Conservation (phyloP, 2,888 invertebrate genomes). For the Ecliptopera silaceata region DNA sequence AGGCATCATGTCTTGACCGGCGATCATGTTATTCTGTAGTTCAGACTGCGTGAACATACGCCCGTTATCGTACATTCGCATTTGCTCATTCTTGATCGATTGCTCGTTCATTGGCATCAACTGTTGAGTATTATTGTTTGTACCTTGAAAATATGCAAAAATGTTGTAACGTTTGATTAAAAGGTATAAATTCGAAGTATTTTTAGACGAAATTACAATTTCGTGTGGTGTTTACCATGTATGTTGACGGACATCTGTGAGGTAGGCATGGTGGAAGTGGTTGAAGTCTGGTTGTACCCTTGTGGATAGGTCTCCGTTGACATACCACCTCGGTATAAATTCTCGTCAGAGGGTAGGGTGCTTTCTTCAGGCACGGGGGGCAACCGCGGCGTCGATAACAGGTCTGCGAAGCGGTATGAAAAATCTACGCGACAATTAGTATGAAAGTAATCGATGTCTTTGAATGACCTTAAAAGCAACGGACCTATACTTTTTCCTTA, state of each 20-base stretch:
- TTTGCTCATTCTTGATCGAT: slow-evolving; percentile 67
- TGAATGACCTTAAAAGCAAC: no score
- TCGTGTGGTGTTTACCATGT: no score
- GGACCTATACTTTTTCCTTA: no score
- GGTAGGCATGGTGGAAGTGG: slow-evolving; percentile 67
- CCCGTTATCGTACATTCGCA: slow-evolving; percentile 68
- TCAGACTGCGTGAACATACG: slow-evolving; percentile 65
- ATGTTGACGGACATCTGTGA: slow-evolving; percentile 68
- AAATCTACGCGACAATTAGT: slow-evolving; percentile 18
- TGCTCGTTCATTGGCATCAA: slow-evolving; percentile 68
- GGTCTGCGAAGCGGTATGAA: slow-evolving; percentile 50
- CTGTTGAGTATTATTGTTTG: slow-evolving; percentile 68
- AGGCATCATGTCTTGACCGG: slow-evolving; percentile 61
- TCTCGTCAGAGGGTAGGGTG: slow-evolving; percentile 74
- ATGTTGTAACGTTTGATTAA: slow-evolving; percentile 6
- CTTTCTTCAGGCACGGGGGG: slow-evolving; percentile 85
- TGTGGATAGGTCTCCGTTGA: slow-evolving; percentile 69
- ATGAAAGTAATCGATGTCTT: neutral
- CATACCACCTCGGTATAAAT: slow-evolving; percentile 74
- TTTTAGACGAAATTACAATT: no score
- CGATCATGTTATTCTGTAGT: slow-evolving; percentile 66
- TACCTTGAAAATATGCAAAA: slow-evolving; percentile 58
- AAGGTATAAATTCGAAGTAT: no score
- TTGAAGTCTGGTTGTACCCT: slow-evolving; percentile 56
- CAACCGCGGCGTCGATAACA: slow-evolving; percentile 74